These are phyloP conservation scores for Limnephilus auricula DNA, from an alignment of 2,888 invertebrate species.

Conservation along the genomic window DNA sequence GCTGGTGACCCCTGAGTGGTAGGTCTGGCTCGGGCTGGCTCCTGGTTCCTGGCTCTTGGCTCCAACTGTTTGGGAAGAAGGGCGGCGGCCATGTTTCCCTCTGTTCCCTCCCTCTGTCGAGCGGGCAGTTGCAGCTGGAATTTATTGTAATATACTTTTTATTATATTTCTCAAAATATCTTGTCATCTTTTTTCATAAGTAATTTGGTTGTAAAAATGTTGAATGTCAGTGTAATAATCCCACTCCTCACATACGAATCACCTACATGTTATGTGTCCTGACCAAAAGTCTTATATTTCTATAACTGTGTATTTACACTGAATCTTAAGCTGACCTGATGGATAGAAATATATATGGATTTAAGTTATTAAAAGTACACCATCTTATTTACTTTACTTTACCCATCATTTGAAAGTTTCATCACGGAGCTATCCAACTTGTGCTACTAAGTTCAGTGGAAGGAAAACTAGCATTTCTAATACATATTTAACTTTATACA, in stretches of 20 bases:
- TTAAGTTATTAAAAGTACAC: slow-evolving; percentile 80
- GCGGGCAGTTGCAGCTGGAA: slow-evolving; percentile 54
- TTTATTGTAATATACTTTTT: slow-evolving; percentile 65
- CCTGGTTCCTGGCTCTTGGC: not conserved
- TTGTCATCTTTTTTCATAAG: slow-evolving; percentile 70
- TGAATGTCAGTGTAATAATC: slow-evolving; percentile 75
- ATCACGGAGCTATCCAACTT: slow-evolving; percentile 59
- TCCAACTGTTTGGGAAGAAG: not conserved
- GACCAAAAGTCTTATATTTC: slow-evolving; percentile 73
- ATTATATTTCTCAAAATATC: slow-evolving; percentile 66
- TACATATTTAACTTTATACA: slow-evolving; percentile 33
- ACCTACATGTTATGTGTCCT: slow-evolving; percentile 80
- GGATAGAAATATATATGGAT: slow-evolving; percentile 81
- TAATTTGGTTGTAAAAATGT: slow-evolving; percentile 79
- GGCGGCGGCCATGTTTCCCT: slow-evolving; percentile 54
- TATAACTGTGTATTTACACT: slow-evolving; percentile 80
- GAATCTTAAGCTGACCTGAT: slow-evolving; percentile 81
- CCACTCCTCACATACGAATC: slow-evolving; percentile 77
- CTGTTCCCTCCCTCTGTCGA: slow-evolving; percentile 57
- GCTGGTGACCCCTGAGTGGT: not conserved
- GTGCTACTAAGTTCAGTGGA: slow-evolving; percentile 14
- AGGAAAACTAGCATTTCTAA: slow-evolving; percentile 34
- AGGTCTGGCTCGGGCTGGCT: not conserved
- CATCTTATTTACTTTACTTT: slow-evolving; percentile 51
- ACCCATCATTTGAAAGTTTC: slow-evolving; percentile 17